Evolutionary conservation across 2,888 invertebrate species (phyloP), one percentile per base, ranked within the genome.

Genomic region (Idaea aversata): DNA sequence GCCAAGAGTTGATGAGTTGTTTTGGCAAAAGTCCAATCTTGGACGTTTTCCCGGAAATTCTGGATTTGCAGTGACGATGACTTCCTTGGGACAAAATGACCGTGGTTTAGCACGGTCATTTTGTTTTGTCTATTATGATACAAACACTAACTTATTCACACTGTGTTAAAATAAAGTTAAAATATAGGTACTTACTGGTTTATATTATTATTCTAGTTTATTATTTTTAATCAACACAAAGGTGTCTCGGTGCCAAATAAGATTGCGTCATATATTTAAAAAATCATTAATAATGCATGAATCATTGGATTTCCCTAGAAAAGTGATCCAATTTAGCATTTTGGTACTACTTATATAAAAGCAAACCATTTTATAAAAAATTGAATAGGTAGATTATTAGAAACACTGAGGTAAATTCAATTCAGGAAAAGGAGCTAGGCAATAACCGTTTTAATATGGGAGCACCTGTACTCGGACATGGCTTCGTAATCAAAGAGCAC

Each of bases 11-110:
- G 81, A 78, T 73, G 79, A 80, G 71, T 77, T 79, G 76, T 78
- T 83, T 82, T 88, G 90, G 90, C 85, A 72, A 38, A 47, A 63
- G 59, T 78, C 88, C 89, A 89, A 82, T 69, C 68, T 75, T 69
- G 78, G 82, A 84, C 82, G 77, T 83, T 81, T 86, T 85, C 85
- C 81, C 75, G 78, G 84, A 85, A 86, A 83, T 76, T 77, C 77
- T 78, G 78, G 78, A 77, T 79, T 81, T 82, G 77, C 80, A 25
- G 25, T 2, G 25, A 78, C 79, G 73, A 80, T 73, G 75, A 82
- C 78, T 83, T 83, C 82, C 82, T 80, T 74, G 77, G 75, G 70
- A 79, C 73, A 78, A 72, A 70, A 67, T 73, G 72, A 71, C 71
- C n/a, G n/a, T n/a, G n/a, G 69, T 70, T 5, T 3, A 47, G 3